Evolutionary conservation across 1,140 invertebrate species (phyloP), one percentile per base, ranked within the genome.

Genomic region (Halesus radiatus): DNA sequence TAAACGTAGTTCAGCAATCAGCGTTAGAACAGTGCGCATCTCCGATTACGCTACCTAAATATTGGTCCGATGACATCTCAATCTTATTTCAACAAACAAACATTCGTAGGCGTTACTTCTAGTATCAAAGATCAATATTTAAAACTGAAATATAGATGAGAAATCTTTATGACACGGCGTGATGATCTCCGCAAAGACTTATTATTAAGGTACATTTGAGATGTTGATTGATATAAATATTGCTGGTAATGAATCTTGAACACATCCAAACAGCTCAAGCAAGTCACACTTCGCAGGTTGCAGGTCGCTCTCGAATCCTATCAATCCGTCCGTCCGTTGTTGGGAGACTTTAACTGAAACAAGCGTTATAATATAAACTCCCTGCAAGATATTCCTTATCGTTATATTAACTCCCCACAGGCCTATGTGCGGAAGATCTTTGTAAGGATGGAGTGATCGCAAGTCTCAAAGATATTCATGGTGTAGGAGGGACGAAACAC

Each of bases 41-140:
- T 23, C 20, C 13, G 32, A 66, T 29, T 53, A 50, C 37, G 37
- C 66, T 70, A 70, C 70, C 20, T 26, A 73, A 54, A 66, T 53
- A 68, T 75, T 66, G 78, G 78, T 74, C 66, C 54, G 56, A 78
- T 53, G 37, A 32, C 60, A 32, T 60, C 78, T 77, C 76, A 52
- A 52, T 79, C 78, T 52, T 75, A 74, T 74, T 74, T 75, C 78
- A 62, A 79, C 53, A 60, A 62, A 79, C 53, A 60, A 62, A 79
- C 53, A 50, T 62, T 53, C 58, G 26, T 37, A 50, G 68, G 68
- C 68, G 37, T 72, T 26, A 72, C 23, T 32, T 68, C 26, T 45
- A 45, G 37, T 45, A 45, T 54, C 72, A 53, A 62, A 76, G 56
- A 76, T 76, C 74, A 64, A 76, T 64, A n/a, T 58, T 62, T 76